A percentile compares a stretch with the other conserved stretches of the same genome.
These are phyloP conservation scores for Hanleya hanleyi DNA, from an alignment of 2,888 invertebrate species.

Conservation along the genomic window DNA sequence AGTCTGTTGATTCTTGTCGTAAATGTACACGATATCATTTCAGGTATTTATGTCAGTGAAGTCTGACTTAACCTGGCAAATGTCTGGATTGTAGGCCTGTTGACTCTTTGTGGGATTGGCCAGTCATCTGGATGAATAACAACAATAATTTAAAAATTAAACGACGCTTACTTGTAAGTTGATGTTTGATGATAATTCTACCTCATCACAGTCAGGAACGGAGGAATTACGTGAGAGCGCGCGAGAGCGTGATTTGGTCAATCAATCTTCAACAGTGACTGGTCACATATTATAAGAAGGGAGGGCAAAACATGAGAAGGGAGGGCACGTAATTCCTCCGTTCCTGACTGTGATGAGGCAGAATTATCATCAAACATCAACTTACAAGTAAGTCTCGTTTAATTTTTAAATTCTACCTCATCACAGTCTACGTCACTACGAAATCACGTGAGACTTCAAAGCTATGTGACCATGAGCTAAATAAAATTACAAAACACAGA, in stretches of 20 bases:
- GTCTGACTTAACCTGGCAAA: no score
- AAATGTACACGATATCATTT: no score
- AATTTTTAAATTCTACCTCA: not conserved
- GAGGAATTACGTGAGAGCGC: not conserved
- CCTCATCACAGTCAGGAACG: not conserved
- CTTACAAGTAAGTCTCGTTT: not conserved
- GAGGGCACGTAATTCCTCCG: not conserved
- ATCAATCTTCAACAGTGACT: not conserved
- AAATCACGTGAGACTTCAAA: not conserved
- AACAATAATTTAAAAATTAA: not conserved
- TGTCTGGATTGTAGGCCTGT: no score
- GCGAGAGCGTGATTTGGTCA: not conserved
- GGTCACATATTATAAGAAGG: not conserved
- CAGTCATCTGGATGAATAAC: no score
- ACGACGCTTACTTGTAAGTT: not conserved
- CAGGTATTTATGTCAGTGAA: no score
- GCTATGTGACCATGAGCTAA: not conserved
- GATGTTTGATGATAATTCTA: not conserved
- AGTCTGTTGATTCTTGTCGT: no score
- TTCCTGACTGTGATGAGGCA: not conserved
- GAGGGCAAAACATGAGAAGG: not conserved
- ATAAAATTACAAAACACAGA: not conserved
- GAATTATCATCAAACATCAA: not conserved
- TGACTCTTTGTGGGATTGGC: no score
- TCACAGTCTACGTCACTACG: not conserved